Base-by-base conservation (phyloP, 2,888 invertebrate genomes). In the Liodrosophila aerea region DNA sequence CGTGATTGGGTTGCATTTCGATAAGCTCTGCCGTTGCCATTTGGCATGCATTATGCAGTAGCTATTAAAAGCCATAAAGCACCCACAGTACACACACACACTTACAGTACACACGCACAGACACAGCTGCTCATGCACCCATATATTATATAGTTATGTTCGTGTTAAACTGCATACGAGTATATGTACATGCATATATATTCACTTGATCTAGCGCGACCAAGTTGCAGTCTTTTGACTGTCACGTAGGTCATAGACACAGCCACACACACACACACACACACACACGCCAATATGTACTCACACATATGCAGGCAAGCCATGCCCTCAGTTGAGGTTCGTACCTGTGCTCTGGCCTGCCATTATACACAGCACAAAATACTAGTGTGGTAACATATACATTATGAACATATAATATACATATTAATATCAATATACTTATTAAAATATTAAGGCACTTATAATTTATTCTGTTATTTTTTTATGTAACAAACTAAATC, bases 221-320 rank as follows among this genome's bases (percentile, higher is more conserved):
- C 57, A 64, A 67, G 60, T 77, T 64, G 39, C 60, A 60, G 61
- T 64, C 62, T 65, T 58, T 57, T 56, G 59, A 44, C 58, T 61
- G 77, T 81, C 81, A 77, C 77, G 81, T 84, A 81, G 81, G 60
- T 80, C 84, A 76, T 70, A 59, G 64, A 61, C 34, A 18, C 18
- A 27, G 27, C 16, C 22, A 30, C 13, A 7, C 27, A 7, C 8
- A 12, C 33, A 29, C n/a, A 46, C n/a, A n/a, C 2, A 18, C 22
- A 7, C 12, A 11, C 13, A 31, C 9, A n/a, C n/a, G n/a, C n/a
- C n/a, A n/a, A n/a, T n/a, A n/a, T 1, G 3, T 5, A 8, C 39
- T 9, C 9, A n/a, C n/a, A n/a, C n/a, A n/a, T n/a, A n/a, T n/a
- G n/a, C n/a, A n/a, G n/a, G n/a, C n/a, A n/a, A n/a, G n/a, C n/a